A percentile compares a stretch with the other conserved stretches of the same genome.
Evolutionary conservation across 2,113 vertebrate species (phyloP).

Genomic region (Heliornis fulica): DNA sequence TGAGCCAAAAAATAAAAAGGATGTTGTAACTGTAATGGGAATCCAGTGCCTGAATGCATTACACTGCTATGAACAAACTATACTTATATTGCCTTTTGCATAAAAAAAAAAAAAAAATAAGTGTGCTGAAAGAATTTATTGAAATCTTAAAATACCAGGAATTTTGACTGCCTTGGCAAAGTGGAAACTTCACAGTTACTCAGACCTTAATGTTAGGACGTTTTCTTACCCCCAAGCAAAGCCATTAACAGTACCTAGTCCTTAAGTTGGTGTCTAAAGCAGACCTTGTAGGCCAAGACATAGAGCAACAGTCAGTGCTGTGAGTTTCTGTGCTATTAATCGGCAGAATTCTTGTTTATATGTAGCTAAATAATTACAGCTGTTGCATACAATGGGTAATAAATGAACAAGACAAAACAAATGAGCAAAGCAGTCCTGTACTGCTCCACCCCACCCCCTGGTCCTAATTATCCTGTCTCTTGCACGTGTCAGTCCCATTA

Average conservation of each 20-base stretch:
- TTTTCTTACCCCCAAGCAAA: background rate
- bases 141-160: background rate
- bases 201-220: background rate
- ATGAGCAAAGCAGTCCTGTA: background rate
- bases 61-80: background rate
- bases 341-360: background rate
- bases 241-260: background rate
- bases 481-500: background rate
- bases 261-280: background rate
- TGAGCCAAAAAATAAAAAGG: background rate
- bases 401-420: conserved; percentile 22
- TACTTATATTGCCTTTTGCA: background rate
- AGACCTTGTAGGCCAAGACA: background rate
- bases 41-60: background rate
- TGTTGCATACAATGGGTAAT: conserved; percentile 9
- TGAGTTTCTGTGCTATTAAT: background rate
- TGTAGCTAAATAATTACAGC: background rate
- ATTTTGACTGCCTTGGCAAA: conserved; percentile 8
- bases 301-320: background rate
- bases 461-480: conserved; percentile 17
- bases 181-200: conserved; percentile 8
- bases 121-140: background rate
- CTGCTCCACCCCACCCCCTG: background rate
- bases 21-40: background rate
- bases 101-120: background rate